Evolutionary conservation across 2,797 vertebrate genomes (phyloP).

Genomic region (Ctenochaetus hawaiiensis): DNA sequence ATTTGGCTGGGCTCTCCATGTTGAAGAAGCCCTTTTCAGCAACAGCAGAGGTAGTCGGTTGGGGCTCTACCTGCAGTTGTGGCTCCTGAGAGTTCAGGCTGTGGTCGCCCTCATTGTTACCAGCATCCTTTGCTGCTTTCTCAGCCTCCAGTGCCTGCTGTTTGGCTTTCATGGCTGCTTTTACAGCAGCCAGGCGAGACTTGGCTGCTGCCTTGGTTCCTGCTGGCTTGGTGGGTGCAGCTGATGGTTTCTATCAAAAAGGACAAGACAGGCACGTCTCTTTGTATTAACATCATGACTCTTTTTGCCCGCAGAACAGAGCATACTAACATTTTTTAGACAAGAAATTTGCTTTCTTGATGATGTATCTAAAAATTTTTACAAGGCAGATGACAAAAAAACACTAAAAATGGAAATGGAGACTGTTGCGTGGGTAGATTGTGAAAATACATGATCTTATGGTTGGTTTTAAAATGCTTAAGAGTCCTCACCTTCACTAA

Average conservation of each 20-base stretch:
- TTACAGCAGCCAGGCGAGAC: conserved; percentile 89
- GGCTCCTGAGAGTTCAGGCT: conserved; percentile 24
- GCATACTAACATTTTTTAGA: not conserved
- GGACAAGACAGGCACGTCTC: not conserved
- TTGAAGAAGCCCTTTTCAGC: conserved; percentile 93
- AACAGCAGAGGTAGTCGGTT: conserved; percentile 77
- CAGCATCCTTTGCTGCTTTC: conserved; percentile 41
- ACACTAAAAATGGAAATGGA: not conserved
- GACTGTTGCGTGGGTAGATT: not conserved
- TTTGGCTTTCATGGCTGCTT: conserved; percentile 90
- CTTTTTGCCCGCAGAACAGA: not conserved
- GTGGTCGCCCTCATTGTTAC: not conserved
- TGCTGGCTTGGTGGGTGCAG: conserved; percentile 62
- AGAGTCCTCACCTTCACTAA: conserved; percentile 84
- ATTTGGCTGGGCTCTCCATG: conserved; percentile 91
- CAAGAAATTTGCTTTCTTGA: not conserved
- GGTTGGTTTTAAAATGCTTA: not conserved
- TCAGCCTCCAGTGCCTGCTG: conserved; percentile 65
- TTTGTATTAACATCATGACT: not conserved
- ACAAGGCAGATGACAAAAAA: not conserved
- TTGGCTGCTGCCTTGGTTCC: conserved; percentile 84
- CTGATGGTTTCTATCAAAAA: conserved; percentile 74
- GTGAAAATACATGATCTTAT: not conserved
- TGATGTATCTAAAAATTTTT: not conserved
- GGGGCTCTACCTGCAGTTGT: conserved; percentile 61